Conservation (phyloP, 2,113 vertebrate species). For the Cephalophus harveyi region DNA sequence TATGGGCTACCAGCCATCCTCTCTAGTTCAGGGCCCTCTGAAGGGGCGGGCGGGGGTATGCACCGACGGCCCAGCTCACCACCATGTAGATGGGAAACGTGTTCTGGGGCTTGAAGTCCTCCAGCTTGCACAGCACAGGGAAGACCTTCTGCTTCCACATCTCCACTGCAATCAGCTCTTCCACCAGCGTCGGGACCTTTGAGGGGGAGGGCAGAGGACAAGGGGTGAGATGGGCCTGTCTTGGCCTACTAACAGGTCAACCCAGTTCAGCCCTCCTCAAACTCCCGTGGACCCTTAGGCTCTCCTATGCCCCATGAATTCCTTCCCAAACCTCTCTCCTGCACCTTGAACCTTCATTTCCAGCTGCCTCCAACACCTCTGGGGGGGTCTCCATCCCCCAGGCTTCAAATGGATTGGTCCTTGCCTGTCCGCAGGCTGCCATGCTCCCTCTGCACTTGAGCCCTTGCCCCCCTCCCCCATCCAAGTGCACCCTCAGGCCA, state of each 20-base stretch:
- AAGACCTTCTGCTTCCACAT: constrained; percentile 96
- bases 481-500: background rate
- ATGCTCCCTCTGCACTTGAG: background rate
- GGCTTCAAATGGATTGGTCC: background rate
- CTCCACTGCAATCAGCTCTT: constrained; percentile 90
- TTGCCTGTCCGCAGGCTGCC: background rate
- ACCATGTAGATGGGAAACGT: constrained; percentile 94
- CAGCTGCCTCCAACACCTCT: background rate
- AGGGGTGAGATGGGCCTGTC: background rate
- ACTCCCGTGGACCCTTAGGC: background rate
- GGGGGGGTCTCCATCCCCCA: background rate
- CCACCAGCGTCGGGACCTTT: constrained; percentile 89
- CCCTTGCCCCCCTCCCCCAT: background rate
- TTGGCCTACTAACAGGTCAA: background rate
- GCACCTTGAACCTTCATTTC: background rate
- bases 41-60: background rate
- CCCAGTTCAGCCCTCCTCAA: background rate
- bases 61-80: constrained; percentile 84
- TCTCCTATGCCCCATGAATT: background rate
- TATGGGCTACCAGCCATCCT: background rate
- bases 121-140: constrained; percentile 88
- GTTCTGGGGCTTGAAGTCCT: constrained; percentile 92
- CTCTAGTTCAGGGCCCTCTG: background rate
- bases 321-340: background rate
- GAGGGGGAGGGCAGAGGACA: background rate